Base-by-base conservation (phyloP, 1,140 invertebrate genomes). In the Probaryconus sp. region DNA sequence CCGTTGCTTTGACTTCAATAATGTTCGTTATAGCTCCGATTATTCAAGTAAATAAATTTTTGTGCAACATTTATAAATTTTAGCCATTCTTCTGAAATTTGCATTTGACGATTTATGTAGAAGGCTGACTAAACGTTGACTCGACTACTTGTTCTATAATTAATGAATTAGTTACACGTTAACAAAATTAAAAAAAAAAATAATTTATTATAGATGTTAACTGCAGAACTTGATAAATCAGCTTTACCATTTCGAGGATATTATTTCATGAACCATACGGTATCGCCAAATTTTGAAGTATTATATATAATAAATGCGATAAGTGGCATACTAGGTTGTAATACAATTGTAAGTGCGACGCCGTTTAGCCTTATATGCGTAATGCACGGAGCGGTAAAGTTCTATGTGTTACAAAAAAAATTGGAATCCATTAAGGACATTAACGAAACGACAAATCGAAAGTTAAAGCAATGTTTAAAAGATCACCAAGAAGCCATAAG, bases 221-320 rank as follows among this genome's bases (percentile, higher is more conserved):
- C 20, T 9, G 14, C 10, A 5, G 42, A 21, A 10, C n/a, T n/a
- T n/a, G 38, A 51, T 18, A 16, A 42, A n/a, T 6, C 31, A 14
- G 7, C 26, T 35, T 18, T 75, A 9, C 65, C 72, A 40, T 61
- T 70, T 26, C 10, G 65, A 10, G 72, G 65, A 24, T 47, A 75
- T 42, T 70, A 63, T 42, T 63, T 58, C 17, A n/a, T 64, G 11
- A 38, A 70, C 38, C 31, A 58, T 24, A 48, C 18, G 21, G 9
- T 10, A 6, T 58, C 51, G 0, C 45, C 56, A 3, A 53, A 21
- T 11, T 75, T 31, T 26, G 17, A 56, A 26, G 47, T 6, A 17
- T 11, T 64, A 7, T 53, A 58, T 30, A 9, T 58, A 28, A 0
- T 64, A 0, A 61, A 75, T 30, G n/a, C 47, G 6, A 11, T 50